These are phyloP conservation scores for Tetramorium alpestre DNA, from an alignment of 1,140 invertebrate genomes.

Conservation along the genomic window DNA sequence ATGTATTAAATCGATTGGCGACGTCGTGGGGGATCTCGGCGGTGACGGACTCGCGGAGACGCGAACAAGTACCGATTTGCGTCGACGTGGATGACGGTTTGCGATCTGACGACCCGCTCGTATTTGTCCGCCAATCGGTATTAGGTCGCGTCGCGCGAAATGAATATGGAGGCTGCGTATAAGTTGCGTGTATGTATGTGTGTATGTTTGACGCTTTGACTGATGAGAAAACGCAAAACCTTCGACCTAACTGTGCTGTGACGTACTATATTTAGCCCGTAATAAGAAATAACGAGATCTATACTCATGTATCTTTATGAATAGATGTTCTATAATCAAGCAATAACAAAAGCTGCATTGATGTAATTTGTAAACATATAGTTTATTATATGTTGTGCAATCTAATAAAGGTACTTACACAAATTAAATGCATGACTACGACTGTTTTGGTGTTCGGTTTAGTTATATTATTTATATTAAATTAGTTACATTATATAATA, in stretches of 20 bases:
- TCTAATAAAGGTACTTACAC: neutral
- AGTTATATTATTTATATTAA: neutral
- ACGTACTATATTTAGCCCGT: neutral
- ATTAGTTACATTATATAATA: neutral
- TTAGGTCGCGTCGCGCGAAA: constrained; percentile 31
- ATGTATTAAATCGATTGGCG: constrained; percentile 23
- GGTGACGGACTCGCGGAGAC: neutral
- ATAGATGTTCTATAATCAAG: neutral
- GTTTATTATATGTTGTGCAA: neutral
- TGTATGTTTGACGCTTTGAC: constrained; percentile 3
- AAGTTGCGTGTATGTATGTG: neutral
- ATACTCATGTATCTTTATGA: neutral
- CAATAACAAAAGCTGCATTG: neutral
- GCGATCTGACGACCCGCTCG: neutral
- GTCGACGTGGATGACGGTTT: neutral
- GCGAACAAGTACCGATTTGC: neutral
- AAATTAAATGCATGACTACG: neutral
- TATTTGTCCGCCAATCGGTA: constrained; percentile 4
- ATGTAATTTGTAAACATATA: neutral
- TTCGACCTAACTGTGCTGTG: neutral
- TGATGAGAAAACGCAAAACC: constrained; percentile 6
- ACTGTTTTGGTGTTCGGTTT: neutral
- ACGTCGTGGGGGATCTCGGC: constrained; percentile 14
- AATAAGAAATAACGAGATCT: constrained; percentile 7
- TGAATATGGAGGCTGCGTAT: constrained; percentile 34